phyloP scores from a whole-genome alignment of 1,140 invertebrate species.

The Gerris buenoi region DNA sequence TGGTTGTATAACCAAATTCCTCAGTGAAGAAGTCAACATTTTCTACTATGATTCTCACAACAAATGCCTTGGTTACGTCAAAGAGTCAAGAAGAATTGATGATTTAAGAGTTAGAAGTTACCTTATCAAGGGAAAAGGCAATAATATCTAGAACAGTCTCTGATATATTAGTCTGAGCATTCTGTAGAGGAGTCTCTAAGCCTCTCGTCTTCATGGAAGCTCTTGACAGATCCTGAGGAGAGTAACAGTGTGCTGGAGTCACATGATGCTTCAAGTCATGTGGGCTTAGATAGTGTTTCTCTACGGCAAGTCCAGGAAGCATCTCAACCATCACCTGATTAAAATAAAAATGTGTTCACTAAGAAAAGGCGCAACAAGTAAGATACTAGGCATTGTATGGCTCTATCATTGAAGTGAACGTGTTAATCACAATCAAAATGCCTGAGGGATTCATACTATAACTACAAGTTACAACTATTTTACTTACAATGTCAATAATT shows the following conservation, averaged over 20 bases:
- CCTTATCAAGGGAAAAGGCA: constrained; percentile 33
- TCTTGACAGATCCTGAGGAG: constrained; percentile 41
- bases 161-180: constrained; percentile 40
- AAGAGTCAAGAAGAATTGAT: too few species aligned
- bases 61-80: too few species aligned
- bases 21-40: too few species aligned
- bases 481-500: constrained; percentile 45
- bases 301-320: constrained; percentile 48
- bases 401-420: too few species aligned
- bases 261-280: constrained; percentile 39
- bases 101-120: too few species aligned
- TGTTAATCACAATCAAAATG: too few species aligned
- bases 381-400: too few species aligned
- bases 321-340: constrained; percentile 40
- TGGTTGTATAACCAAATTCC: too few species aligned
- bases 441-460: too few species aligned
- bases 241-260: constrained; percentile 40
- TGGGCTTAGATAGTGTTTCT: constrained; percentile 49
- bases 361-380: not conserved
- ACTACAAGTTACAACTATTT: too few species aligned
- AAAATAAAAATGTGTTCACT: constrained; percentile 6
- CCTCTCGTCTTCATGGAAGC: constrained; percentile 37
- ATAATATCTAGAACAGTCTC: constrained; percentile 53
- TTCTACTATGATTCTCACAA: too few species aligned
- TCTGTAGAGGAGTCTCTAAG: constrained; percentile 35